A percentile compares a stretch with the other conserved stretches of the same genome.
phyloP scores from a whole-genome alignment of 2,113 vertebrate genomes.

The Scopus umbretta region DNA sequence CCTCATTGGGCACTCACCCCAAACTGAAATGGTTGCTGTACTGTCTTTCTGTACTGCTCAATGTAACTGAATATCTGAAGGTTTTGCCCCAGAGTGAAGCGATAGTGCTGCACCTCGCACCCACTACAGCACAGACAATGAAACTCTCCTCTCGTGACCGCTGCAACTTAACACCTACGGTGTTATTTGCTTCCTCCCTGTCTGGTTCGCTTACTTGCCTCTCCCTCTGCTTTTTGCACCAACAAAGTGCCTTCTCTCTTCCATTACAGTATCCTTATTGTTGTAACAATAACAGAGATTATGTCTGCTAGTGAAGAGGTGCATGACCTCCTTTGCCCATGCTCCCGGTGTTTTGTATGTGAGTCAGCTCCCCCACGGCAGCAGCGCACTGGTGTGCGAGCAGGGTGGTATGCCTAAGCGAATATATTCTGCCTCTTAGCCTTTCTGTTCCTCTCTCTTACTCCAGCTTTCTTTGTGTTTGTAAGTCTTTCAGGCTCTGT shows the following conservation, averaged over 20 bases:
- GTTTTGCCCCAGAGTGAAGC: background rate
- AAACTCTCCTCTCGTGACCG: fast-evolving
- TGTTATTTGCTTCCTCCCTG: background rate
- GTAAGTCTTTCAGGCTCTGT: background rate
- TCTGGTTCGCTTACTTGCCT: background rate
- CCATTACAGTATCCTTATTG: background rate
- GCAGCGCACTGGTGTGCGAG: background rate
- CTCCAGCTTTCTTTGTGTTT: background rate
- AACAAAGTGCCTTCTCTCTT: background rate
- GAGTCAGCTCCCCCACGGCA: background rate
- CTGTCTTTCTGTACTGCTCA: background rate
- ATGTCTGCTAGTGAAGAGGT: background rate
- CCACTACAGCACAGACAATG: background rate
- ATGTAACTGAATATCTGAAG: background rate
- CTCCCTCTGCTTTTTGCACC: background rate
- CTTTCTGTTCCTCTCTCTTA: background rate
- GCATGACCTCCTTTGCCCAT: background rate
- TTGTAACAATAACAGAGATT: background rate
- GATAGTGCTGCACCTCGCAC: background rate
- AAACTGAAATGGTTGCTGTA: background rate
- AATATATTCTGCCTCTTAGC: background rate
- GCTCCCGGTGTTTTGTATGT: background rate
- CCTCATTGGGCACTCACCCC: background rate
- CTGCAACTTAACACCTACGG: background rate
- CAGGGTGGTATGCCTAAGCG: background rate